A percentile compares a stretch with the other conserved stretches of the same genome.
phyloP scores from a whole-genome alignment of 2,888 invertebrate species.

The Nudaria mundana region DNA sequence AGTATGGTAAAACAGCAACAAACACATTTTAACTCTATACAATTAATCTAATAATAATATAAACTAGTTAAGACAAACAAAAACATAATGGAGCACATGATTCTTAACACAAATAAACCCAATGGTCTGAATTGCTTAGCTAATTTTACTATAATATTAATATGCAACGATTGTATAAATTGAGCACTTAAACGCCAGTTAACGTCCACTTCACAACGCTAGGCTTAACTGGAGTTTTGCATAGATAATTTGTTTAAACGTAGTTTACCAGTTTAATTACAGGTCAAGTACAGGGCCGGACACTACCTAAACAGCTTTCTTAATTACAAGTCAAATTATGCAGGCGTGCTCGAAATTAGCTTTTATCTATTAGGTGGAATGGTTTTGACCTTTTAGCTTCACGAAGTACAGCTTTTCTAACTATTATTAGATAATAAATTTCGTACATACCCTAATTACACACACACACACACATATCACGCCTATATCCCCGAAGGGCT shows the following conservation, averaged over 20 bases:
- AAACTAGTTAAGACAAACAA: too few species aligned
- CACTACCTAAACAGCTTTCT: conserved; percentile 50
- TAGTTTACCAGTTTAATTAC: conserved; percentile 58
- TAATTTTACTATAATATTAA: conserved; percentile 49
- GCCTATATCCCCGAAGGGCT: too few species aligned
- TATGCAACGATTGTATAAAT: conserved; percentile 53
- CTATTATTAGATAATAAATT: too few species aligned
- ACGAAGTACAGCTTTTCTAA: not conserved
- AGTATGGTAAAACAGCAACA: too few species aligned
- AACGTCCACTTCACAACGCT: conserved; percentile 36
- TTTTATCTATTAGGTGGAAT: not conserved
- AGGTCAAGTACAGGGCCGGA: conserved; percentile 52
- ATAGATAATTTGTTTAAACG: conserved; percentile 65
- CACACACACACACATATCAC: too few species aligned
- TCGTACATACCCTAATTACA: too few species aligned
- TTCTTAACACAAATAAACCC: conserved; percentile 32
- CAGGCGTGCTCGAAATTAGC: conserved; percentile 38
- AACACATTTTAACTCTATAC: too few species aligned
- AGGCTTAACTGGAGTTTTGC: conserved; percentile 48
- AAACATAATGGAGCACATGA: not conserved
- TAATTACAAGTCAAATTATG: conserved; percentile 62
- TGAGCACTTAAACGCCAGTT: conserved; percentile 44
- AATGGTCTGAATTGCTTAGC: conserved; percentile 42
- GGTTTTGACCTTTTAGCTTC: not conserved
- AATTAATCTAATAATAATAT: too few species aligned